Evolutionary conservation across 2,797 vertebrate genomes (phyloP), one percentile per base, ranked within the genome.

Genomic region (Gouania willdenowi): DNA sequence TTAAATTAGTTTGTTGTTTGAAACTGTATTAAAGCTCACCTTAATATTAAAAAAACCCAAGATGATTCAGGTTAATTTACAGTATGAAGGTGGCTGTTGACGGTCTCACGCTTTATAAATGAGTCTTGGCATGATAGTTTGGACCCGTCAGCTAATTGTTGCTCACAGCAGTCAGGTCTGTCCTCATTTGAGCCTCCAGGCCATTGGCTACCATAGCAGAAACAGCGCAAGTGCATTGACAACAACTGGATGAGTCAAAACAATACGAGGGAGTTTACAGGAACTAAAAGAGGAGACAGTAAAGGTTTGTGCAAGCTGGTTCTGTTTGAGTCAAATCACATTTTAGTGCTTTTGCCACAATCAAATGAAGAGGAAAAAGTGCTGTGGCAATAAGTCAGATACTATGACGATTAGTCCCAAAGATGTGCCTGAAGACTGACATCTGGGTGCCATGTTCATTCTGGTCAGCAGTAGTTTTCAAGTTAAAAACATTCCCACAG

Each of bases 61-160:
- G n/a, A n/a, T n/a, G n/a, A n/a, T n/a, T n/a, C n/a, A n/a, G n/a
- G n/a, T n/a, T n/a, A n/a, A n/a, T n/a, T n/a, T n/a, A n/a, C n/a
- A n/a, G n/a, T n/a, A 40, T 52, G 41, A 60, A 39, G 30, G 28
- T 38, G 30, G 42, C 35, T 43, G 52, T 62, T 65, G 71, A 72
- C 65, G 43, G 55, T 62, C 69, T 75, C 57, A 67, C 56, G 30
- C 61, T 55, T 70, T 33, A 67, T 41, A 73, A 67, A 79, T 79
- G 75, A 76, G 73, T 76, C 55, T 55, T 76, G 77, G 77, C 78
- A 77, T 30, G 66, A 71, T 39, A 40, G 41, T 11, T 40, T 45
- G 68, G 61, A 75, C 56, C 66, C 63, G 61, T 71, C 75, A 82
- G 77, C 76, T 81, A 81, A 73, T 73, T 78, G 71, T 73, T 82